Base-by-base conservation (phyloP, 2,113 vertebrate species). In the Pelobates fuscus region DNA sequence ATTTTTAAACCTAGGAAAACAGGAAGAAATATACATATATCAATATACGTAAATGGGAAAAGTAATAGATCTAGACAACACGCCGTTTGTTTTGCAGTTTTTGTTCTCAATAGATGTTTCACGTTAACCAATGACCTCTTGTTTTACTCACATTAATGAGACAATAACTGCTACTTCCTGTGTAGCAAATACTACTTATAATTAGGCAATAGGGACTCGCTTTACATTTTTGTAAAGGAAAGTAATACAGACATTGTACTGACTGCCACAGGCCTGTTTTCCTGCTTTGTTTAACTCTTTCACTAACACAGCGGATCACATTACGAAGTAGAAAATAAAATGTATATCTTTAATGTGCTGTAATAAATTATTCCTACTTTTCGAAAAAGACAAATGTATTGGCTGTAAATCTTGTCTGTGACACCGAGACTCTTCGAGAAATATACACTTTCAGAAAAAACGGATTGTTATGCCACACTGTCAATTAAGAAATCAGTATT, bases 401-500 rank as follows among this genome's bases (percentile, higher is more conserved):
- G 15, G 44, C 3, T 18, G 17, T 4, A 49, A 49, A 49, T 5
- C 17, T 5, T 4, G 17, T 17, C 15, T 49, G 15, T 49, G 44
- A 17, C 44, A 49, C 4, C n/a, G 21, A 23, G 52, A 8, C n/a
- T 55, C 6, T 14, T 5, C 10, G 44, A 17, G 3, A 49, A 32
- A 75, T 25, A 54, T 76, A 24, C 41, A 44, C 58, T 49, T 70
- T 26, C 14, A 29, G 44, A 58, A 32, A 32, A 30, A 17, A 37
- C 52, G 18, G 12, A 76, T 67, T 59, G 57, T 61, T 25, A 68
- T 60, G 54, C 65, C 26, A 76, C 44, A n/a, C 15, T 76, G 73
- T 76, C 73, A 76, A 74, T 74, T 74, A 57, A 43, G 43, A 64
- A 59, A 49, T 67, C 54, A 24, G 64, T 41, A 58, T 76, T 60